Conservation (phyloP, 2,888 invertebrate genomes). For the Deroplatys truncata region DNA sequence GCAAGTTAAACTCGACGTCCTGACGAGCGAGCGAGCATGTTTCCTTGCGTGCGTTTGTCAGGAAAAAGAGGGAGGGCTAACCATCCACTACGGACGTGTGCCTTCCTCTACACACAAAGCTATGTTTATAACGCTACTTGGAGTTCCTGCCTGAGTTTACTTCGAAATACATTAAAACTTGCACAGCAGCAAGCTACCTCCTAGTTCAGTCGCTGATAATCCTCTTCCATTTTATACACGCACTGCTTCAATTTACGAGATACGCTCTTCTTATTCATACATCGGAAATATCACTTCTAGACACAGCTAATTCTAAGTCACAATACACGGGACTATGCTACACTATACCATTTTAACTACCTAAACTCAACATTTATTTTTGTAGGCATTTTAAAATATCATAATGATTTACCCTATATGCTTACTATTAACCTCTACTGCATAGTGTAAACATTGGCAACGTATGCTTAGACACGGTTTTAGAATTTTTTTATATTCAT, state of each 20-base stretch:
- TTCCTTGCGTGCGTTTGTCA: background rate
- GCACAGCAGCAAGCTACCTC: background rate
- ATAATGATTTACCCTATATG: too few relatives aligned
- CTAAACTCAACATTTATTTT: too few relatives aligned
- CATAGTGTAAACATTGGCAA: too few relatives aligned
- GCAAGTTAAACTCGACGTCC: background rate
- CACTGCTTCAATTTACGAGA: background rate
- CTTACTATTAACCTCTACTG: too few relatives aligned
- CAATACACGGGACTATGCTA: too few relatives aligned
- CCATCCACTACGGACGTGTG: background rate
- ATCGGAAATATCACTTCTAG: too few relatives aligned
- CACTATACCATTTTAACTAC: too few relatives aligned
- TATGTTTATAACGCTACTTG: background rate
- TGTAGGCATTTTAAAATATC: too few relatives aligned
- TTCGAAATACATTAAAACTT: background rate
- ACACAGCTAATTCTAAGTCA: too few relatives aligned
- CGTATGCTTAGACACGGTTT: too few relatives aligned
- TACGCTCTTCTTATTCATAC: too few relatives aligned
- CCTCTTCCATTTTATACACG: background rate
- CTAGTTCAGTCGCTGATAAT: background rate
- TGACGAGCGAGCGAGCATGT: background rate
- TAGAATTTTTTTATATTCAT: too few relatives aligned
- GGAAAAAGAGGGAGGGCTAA: background rate
- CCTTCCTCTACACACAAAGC: background rate
- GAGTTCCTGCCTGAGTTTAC: background rate